Conservation (phyloP, 2,797 vertebrate species). For the Monodelphis domestica region DNA sequence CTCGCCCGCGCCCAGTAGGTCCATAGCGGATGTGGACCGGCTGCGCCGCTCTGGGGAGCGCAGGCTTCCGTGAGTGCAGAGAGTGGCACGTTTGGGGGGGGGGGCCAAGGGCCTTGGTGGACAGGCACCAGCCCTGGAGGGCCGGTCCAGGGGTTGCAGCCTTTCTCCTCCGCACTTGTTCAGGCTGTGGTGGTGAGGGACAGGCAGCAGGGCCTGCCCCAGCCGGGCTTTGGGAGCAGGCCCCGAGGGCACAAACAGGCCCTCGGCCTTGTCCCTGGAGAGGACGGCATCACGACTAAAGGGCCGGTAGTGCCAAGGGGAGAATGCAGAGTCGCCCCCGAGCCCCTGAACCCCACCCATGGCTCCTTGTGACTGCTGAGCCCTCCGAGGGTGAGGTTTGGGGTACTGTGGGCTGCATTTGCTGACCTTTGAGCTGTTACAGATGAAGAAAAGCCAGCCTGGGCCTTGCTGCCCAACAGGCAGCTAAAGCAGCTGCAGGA, state of each 20-base stretch:
- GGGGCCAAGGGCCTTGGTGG: background rate
- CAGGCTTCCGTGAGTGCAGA: too few species aligned
- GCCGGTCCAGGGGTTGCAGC: background rate
- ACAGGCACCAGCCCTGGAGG: too few species aligned
- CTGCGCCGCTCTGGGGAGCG: too few species aligned
- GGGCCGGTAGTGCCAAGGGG: too few species aligned
- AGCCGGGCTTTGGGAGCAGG: background rate
- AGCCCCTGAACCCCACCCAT: too few species aligned
- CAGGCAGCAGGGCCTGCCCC: too few species aligned
- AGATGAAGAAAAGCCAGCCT: background rate
- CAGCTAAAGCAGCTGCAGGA: background rate
- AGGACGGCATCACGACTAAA: too few species aligned
- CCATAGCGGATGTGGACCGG: background rate
- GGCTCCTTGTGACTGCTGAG: background rate
- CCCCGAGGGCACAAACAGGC: background rate
- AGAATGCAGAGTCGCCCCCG: background rate
- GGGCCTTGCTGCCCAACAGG: background rate
- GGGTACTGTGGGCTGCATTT: background rate
- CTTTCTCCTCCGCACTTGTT: too few species aligned
- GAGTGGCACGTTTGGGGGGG: background rate
- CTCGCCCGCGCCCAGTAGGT: background rate
- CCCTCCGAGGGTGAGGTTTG: fast-evolving
- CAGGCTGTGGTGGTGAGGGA: too few species aligned
- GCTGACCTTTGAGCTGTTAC: background rate
- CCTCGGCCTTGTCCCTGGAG: background rate